Evolutionary conservation across 2,113 vertebrate genomes (phyloP).

Genomic region (Platichthys stellatus): DNA sequence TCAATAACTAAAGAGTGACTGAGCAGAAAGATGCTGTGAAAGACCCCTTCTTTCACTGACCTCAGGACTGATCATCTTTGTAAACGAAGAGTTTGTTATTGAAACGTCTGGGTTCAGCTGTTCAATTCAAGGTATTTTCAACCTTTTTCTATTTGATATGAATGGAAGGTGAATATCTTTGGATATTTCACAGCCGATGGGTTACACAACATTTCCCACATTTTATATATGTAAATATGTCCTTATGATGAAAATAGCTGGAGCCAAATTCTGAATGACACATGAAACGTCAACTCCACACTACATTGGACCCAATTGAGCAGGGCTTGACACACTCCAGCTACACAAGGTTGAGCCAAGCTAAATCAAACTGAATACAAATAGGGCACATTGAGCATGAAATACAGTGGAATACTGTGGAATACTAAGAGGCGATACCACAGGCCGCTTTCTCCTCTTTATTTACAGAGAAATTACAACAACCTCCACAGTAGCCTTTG

Average conservation of each 20-base stretch:
- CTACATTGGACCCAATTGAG: neutral
- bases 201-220: neutral
- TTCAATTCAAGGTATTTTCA: neutral
- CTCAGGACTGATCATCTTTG: neutral
- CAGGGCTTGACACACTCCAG: neutral
- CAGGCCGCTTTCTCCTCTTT: neutral
- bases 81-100: neutral
- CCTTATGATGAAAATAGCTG: neutral
- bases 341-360: neutral
- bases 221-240: neutral
- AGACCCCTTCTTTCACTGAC: neutral
- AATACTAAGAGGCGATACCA: neutral
- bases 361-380: conserved; percentile 4
- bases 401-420: neutral
- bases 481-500: too few species aligned
- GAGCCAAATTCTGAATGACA: neutral
- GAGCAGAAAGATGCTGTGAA: conserved; percentile 25
- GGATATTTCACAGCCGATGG: neutral
- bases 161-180: neutral
- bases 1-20: conserved; percentile 40
- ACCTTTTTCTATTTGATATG: neutral
- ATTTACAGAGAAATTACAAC: too few species aligned
- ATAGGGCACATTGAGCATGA: neutral
- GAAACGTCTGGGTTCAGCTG: too few species aligned
- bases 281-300: neutral